Percentiles rank a stretch among this genome's conserved stretches.
phyloP scores from a whole-genome alignment of 1,140 invertebrate species.

The Listronotus bonariensis region DNA sequence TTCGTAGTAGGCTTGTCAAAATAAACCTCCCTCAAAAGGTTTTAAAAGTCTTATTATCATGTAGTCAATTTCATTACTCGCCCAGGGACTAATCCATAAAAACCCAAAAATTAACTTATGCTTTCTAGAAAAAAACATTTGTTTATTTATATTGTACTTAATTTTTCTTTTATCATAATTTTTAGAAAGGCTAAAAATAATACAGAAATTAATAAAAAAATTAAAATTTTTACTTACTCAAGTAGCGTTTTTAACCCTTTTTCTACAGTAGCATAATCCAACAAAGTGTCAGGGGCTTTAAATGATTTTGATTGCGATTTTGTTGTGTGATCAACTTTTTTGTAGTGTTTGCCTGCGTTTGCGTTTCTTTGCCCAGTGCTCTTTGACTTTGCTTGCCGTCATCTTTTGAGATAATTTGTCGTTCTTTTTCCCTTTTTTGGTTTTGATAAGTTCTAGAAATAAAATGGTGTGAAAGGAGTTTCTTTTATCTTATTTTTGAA shows the following conservation, averaged over 20 bases:
- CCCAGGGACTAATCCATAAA: no score
- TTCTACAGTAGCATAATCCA: conserved; percentile 55
- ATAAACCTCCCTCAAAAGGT: no score
- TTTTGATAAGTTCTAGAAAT: conserved; percentile 52
- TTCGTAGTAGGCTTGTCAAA: no score
- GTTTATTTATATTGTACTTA: no score
- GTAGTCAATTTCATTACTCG: no score
- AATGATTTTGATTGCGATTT: conserved; percentile 46
- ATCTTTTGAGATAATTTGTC: conserved; percentile 35
- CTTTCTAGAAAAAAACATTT: no score
- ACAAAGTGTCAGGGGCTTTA: conserved; percentile 56
- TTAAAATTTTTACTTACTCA: conserved; percentile 50
- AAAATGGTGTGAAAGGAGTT: neutral
- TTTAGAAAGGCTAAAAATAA: no score
- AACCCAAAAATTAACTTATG: no score
- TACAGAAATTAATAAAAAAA: neutral
- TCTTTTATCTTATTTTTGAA: no score
- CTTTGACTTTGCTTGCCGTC: conserved; percentile 17
- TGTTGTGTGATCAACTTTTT: conserved; percentile 41
- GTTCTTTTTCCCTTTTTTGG: conserved; percentile 55
- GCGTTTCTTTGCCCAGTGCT: neutral
- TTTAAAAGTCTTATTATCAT: no score
- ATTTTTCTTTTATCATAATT: no score
- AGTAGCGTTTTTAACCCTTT: conserved; percentile 58
- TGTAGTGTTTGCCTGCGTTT: conserved; percentile 42